Evolutionary conservation across 53 echinoderm and acorn worm genomes (phyloP).

Genomic region (Apostichopus leukothele): DNA sequence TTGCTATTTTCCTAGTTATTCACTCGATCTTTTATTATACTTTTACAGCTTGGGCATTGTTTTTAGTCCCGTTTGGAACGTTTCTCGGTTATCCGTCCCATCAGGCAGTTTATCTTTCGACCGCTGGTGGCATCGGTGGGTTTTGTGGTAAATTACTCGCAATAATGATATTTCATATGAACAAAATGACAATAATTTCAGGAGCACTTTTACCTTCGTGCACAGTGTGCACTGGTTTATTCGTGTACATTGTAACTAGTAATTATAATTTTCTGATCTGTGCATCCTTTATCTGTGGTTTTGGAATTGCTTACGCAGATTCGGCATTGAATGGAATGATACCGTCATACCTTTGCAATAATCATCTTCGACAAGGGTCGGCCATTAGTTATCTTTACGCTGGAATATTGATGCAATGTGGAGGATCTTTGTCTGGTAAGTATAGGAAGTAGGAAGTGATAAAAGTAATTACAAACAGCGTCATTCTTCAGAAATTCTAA

Average conservation of each 20-base stretch:
- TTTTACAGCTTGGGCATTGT: constrained; percentile 39
- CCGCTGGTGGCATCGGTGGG: constrained; percentile 31
- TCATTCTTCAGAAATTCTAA: no score
- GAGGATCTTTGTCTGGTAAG: background rate
- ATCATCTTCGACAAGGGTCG: constrained; percentile 16
- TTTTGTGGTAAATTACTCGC: constrained; percentile 17
- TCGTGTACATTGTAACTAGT: background rate
- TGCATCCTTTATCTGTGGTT: background rate
- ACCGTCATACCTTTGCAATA: background rate
- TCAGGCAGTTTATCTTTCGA: constrained; percentile 15
- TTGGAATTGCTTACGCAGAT: constrained; percentile 11
- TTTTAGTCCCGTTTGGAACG: constrained; percentile 13
- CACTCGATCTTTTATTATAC: constrained; percentile 36
- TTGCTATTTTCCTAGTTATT: constrained; percentile 15
- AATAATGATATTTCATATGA: constrained; percentile 5
- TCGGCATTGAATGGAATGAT: constrained; percentile 35
- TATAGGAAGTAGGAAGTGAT: no score
- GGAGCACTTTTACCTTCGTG: constrained; percentile 10
- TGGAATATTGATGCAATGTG: constrained; percentile 33
- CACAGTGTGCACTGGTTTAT: background rate
- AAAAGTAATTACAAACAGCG: no score
- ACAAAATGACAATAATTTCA: constrained; percentile 7
- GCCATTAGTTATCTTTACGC: constrained; percentile 23
- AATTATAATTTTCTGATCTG: background rate
- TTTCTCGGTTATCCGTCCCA: background rate